Evolutionary conservation across 2,797 vertebrate genomes (phyloP).

Genomic region (Helarctos malayanus): DNA sequence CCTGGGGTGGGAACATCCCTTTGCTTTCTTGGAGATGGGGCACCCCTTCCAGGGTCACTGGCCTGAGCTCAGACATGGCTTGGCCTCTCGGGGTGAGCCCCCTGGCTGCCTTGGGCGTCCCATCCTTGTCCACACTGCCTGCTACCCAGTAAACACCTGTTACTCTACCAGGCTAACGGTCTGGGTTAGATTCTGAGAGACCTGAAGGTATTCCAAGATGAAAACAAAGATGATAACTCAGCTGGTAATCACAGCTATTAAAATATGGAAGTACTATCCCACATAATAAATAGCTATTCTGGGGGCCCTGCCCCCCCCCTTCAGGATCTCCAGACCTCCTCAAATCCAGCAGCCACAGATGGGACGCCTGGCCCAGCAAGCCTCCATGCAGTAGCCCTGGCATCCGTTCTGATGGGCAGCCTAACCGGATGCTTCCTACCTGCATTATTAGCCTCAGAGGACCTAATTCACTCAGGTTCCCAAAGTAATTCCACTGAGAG

Average conservation of each 20-base stretch:
- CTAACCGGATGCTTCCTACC: neutral
- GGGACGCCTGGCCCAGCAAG: neutral
- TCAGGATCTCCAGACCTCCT: neutral
- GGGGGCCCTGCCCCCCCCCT: neutral
- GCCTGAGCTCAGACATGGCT: neutral
- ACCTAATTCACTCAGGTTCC: neutral
- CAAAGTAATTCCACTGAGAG: neutral
- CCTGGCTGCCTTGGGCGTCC: neutral
- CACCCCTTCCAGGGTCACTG: neutral
- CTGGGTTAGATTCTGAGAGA: conserved; percentile 24
- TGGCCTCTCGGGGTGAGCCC: neutral
- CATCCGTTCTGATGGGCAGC: neutral
- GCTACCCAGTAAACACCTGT: neutral
- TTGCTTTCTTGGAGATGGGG: conserved; percentile 86
- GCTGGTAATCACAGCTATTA: neutral
- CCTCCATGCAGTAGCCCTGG: neutral
- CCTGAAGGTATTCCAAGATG: neutral
- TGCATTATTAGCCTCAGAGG: neutral
- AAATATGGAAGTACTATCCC: neutral
- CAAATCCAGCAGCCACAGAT: neutral
- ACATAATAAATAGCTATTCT: neutral
- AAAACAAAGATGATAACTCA: neutral
- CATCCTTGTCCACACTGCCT: neutral
- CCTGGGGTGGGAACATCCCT: conserved; percentile 88
- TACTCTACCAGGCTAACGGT: neutral